phyloP scores from a whole-genome alignment of 2,888 invertebrate genomes.

The Apotomis capreana region DNA sequence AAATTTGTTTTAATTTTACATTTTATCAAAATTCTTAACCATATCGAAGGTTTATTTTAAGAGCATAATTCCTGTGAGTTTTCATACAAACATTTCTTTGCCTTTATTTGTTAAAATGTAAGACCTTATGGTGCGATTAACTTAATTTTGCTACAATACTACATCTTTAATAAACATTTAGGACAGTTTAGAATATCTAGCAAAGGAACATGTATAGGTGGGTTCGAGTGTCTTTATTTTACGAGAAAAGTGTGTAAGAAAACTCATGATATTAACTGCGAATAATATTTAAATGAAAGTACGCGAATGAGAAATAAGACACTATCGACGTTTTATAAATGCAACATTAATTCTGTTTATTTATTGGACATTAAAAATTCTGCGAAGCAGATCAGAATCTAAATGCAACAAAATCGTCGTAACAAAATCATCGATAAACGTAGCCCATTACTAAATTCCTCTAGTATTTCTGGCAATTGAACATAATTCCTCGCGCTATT shows the following conservation, averaged over 20 bases:
- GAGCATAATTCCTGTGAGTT: slow-evolving; percentile 38
- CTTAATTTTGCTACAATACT: slow-evolving; percentile 14
- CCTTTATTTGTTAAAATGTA: slow-evolving; percentile 10
- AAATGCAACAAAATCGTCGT: slow-evolving; percentile 63
- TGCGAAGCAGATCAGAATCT: slow-evolving; percentile 48
- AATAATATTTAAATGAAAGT: slow-evolving; percentile 34
- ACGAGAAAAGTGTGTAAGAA: slow-evolving; percentile 13
- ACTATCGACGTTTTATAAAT: slow-evolving; percentile 63
- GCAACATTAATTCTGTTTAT: slow-evolving; percentile 35
- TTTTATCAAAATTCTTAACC: slow-evolving; percentile 67
- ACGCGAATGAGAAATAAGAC: slow-evolving; percentile 56
- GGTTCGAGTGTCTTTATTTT: slow-evolving; percentile 29
- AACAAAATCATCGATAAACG: slow-evolving; percentile 57
- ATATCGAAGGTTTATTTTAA: slow-evolving; percentile 50
- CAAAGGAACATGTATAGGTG: slow-evolving; percentile 38
- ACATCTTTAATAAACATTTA: slow-evolving; percentile 22
- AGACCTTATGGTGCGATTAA: slow-evolving; percentile 19
- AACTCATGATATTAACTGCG: slow-evolving; percentile 12
- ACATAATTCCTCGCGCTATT: slow-evolving; percentile 11
- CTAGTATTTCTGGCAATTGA: neutral
- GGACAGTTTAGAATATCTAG: slow-evolving; percentile 24
- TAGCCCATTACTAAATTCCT: slow-evolving; percentile 53
- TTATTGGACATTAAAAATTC: slow-evolving; percentile 1
- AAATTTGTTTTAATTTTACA: slow-evolving; percentile 77
- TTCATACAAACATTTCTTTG: slow-evolving; percentile 27